Percentiles rank a stretch among this genome's conserved stretches.
Evolutionary conservation across 2,797 vertebrate species (phyloP).

Genomic region (Tenualosa ilisha): DNA sequence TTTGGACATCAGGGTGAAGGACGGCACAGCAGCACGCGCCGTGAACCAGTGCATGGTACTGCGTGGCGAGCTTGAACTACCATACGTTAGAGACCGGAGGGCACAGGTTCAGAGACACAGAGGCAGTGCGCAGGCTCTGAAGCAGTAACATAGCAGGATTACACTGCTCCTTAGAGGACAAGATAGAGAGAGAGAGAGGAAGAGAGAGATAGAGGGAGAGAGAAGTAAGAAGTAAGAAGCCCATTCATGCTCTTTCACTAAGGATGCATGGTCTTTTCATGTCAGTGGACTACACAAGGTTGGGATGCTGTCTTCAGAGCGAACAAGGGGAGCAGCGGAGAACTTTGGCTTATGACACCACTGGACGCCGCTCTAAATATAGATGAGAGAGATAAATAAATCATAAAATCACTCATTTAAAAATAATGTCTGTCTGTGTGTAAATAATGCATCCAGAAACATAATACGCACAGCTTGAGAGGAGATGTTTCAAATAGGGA

Average conservation of each 20-base stretch:
- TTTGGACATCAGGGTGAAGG: neutral
- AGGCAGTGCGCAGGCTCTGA: neutral
- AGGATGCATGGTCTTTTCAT: conserved; percentile 12
- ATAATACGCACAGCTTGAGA: conserved; percentile 12
- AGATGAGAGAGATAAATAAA: neutral
- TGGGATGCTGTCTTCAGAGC: neutral
- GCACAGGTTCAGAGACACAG: neutral
- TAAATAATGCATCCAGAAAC: conserved; percentile 1
- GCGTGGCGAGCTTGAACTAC: neutral
- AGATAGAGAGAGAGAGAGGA: neutral
- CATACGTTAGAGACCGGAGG: neutral
- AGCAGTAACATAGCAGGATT: neutral
- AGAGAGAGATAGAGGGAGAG: neutral
- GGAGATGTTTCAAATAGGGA: neutral
- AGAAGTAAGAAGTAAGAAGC: neutral
- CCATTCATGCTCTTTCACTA: neutral
- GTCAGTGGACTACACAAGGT: neutral
- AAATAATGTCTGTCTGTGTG: neutral
- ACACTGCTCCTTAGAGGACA: neutral
- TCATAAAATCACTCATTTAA: conserved; percentile 15
- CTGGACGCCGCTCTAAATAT: neutral
- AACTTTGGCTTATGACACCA: neutral
- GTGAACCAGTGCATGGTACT: neutral
- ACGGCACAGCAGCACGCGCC: neutral
- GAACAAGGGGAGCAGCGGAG: neutral